Evolutionary conservation across 2,888 invertebrate species (phyloP).

Genomic region (Cryptocheilus praepositus): DNA sequence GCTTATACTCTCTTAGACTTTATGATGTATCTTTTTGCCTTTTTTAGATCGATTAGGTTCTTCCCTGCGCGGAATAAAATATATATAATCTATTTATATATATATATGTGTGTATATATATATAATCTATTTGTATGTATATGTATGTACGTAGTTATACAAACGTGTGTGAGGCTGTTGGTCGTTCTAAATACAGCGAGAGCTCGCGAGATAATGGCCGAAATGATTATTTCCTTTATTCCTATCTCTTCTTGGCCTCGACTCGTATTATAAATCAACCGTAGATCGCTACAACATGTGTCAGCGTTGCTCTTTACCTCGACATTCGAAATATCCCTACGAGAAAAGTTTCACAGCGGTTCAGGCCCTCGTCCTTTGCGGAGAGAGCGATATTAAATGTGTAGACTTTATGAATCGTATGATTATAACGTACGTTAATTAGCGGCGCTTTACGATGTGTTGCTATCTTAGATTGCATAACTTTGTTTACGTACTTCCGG

Average conservation of each 20-base stretch:
- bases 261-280: too few species aligned
- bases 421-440: conserved; percentile 14
- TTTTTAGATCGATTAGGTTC: neutral
- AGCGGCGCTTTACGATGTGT: conserved; percentile 17
- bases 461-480: conserved; percentile 11
- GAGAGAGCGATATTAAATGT: neutral
- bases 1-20: neutral
- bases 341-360: neutral
- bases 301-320: too few species aligned
- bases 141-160: neutral
- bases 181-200: conserved; percentile 11
- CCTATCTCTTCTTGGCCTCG: neutral
- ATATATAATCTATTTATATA: conserved; percentile 7
- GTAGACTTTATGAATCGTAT: conserved; percentile 12
- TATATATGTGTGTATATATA: neutral
- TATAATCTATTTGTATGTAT: neutral
- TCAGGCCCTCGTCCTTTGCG: conserved; percentile 4
- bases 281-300: too few species aligned
- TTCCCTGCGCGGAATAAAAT: neutral
- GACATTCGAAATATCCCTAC: too few species aligned
- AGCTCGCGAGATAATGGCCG: neutral
- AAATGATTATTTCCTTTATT: neutral
- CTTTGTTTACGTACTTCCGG: conserved; percentile 29
- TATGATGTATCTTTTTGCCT: neutral
- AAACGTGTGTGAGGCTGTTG: conserved; percentile 2